A percentile compares a stretch with the other conserved stretches of the same genome.
These are phyloP conservation scores for Microcebus ravelobensis DNA, from an alignment of 2,113 vertebrate species.

Conservation along the genomic window DNA sequence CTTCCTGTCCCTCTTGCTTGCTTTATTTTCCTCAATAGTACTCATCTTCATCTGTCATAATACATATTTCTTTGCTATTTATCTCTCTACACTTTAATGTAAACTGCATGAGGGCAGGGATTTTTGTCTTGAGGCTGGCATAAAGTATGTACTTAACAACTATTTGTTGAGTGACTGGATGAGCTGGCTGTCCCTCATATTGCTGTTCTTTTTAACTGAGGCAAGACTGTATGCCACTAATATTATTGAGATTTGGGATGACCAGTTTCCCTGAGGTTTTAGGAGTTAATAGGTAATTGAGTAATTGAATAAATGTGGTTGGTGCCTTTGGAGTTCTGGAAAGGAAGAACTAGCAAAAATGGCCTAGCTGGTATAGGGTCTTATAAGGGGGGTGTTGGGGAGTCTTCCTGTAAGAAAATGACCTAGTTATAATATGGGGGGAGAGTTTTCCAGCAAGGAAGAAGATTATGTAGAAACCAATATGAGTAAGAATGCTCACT, in stretches of 20 bases:
- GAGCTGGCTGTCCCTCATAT: not conserved
- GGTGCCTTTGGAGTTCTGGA: not conserved
- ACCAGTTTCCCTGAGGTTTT: not conserved
- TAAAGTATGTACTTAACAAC: not conserved
- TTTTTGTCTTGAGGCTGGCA: conserved; percentile 15
- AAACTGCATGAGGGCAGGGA: not conserved
- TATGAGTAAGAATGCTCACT: not conserved
- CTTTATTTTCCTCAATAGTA: not conserved
- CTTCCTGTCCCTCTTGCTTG: not conserved
- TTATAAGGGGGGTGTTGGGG: not conserved
- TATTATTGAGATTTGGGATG: not conserved
- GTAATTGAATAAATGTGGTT: conserved; percentile 27
- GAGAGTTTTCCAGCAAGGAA: not conserved
- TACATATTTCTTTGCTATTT: not conserved
- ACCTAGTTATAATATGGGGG: not conserved
- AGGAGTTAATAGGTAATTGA: not conserved
- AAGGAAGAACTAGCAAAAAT: conserved; percentile 32
- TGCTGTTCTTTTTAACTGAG: not conserved
- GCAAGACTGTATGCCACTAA: not conserved
- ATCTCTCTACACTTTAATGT: not conserved
- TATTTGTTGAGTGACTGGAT: conserved; percentile 7
- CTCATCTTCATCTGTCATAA: not conserved
- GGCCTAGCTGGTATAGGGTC: not conserved
- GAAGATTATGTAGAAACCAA: not conserved
- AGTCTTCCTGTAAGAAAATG: not conserved